Conservation (phyloP, 2,113 vertebrate genomes). For the Sinosuthora webbiana region DNA sequence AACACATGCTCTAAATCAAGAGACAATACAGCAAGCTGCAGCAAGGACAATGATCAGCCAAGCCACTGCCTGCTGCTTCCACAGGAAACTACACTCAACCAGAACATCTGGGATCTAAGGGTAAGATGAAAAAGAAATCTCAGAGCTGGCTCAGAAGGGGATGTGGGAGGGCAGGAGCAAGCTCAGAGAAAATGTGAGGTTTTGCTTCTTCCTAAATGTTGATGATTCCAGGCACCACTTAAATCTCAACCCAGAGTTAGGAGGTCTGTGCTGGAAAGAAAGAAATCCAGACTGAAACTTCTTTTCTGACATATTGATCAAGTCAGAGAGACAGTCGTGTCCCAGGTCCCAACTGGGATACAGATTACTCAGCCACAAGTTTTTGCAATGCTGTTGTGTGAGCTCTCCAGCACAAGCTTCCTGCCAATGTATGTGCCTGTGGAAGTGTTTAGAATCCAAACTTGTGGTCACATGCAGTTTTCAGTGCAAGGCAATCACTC, state of each 20-base stretch:
- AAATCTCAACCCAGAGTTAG: background rate
- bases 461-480: background rate
- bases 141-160: background rate
- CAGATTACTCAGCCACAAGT: background rate
- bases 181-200: background rate
- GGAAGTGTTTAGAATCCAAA: background rate
- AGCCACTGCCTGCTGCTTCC: background rate
- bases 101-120: constrained; percentile 1
- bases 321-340: background rate
- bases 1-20: background rate
- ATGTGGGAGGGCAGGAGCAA: background rate
- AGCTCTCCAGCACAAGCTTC: constrained; percentile 1
- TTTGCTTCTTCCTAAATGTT: background rate
- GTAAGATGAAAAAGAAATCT: background rate
- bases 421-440: background rate
- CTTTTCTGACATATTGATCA: background rate
- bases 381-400: constrained; percentile 13
- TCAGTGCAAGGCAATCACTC: background rate
- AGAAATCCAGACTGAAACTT: background rate
- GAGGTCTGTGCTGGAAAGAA: background rate
- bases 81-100: background rate
- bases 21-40: background rate
- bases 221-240: background rate
- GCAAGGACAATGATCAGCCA: background rate
- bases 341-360: background rate